Evolutionary conservation across 2,888 invertebrate genomes (phyloP), one percentile per base, ranked within the genome.

Genomic region (Eulithis prunata): DNA sequence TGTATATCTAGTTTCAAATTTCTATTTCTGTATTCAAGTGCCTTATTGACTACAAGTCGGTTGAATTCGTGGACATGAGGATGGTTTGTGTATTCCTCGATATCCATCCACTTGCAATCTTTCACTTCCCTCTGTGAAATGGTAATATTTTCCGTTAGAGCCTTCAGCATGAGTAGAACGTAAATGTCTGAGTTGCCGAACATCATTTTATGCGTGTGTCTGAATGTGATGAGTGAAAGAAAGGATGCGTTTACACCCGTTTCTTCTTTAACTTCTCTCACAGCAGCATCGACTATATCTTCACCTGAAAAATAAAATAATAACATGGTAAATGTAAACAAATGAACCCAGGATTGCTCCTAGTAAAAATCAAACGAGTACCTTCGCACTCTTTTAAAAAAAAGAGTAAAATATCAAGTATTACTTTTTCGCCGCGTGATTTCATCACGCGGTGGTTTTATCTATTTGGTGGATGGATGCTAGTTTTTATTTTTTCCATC

Each of bases 151-250:
- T 90, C 87, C 1, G 94, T 94, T 0, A 94, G 72, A 0, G 98
- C 96, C 66, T 92, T 94, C 78, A 98, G 93, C 77, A 95, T 95
- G 8, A 97, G 94, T 0, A 98, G 94, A 55, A 97, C 92, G 81
- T 98, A 98, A 57, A 98, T 94, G 83, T 98, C 98, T 0, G 98
- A 97, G 85, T 97, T 97, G 1, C 94, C 95, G 83, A 96, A 98
- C 84, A 95, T 95, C 78, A 95, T 96, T 61, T 94, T 91, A 81
- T 97, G 97, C 12, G 95, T 94, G 79, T 98, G 98, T 65, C 98
- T 94, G 70, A 98, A 94, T 53, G 96, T 94, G 13, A 98, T 85
- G 7, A 98, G 82, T 1, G 96, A 96, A 63, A 95, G 91, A 82
- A 98, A 98, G 72, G 94, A 92, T 0, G 96, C 94, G 52, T 94